phyloP scores from a whole-genome alignment of 2,888 invertebrate species.

The Dromius quadrimaculatus region DNA sequence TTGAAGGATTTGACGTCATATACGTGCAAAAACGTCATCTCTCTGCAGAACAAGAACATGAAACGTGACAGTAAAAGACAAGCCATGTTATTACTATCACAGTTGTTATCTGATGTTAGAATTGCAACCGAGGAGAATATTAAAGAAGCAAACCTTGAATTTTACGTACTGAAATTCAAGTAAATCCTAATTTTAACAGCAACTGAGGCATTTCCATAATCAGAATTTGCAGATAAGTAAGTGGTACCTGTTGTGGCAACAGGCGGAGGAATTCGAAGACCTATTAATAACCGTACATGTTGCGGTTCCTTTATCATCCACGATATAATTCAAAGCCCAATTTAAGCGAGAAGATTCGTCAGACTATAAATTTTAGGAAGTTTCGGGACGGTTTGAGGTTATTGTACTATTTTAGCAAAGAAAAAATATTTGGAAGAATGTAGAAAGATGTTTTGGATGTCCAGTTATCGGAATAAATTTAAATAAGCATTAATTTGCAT shows the following conservation, averaged over 20 bases:
- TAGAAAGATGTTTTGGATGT: no score
- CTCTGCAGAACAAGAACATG: neutral
- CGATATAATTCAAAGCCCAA: neutral
- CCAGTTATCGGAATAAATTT: no score
- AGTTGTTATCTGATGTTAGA: neutral
- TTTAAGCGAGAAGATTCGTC: neutral
- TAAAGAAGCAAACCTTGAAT: no score
- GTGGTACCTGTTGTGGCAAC: neutral
- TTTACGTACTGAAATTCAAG: no score
- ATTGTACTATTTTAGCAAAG: no score
- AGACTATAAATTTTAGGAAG: no score
- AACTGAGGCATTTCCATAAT: neutral
- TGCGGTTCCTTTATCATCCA: neutral
- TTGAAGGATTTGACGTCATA: no score
- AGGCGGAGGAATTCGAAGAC: neutral
- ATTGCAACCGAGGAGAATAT: neutral
- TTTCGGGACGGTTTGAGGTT: no score
- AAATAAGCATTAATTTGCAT: no score
- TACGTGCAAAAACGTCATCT: no score
- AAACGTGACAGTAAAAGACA: conserved; percentile 3
- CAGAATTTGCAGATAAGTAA: neutral
- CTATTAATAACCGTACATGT: neutral
- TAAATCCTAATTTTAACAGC: no score
- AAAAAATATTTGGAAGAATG: no score
- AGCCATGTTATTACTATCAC: neutral